Evolutionary conservation across 92 coral and sea anemone species (phyloP).

Genomic region (Palythoa grandis): DNA sequence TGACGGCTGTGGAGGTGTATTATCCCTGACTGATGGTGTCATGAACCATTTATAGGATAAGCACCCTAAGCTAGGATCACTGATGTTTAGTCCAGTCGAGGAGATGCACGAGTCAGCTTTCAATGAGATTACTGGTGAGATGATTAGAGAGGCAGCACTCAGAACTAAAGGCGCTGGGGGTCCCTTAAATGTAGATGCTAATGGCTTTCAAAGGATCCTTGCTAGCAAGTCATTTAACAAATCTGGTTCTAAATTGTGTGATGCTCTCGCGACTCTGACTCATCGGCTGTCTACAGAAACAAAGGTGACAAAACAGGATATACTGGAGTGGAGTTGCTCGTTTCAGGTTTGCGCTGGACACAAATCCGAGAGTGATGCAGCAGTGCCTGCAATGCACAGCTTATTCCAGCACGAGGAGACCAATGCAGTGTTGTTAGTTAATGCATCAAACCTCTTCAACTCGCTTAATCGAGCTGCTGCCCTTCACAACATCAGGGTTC

Average conservation of each 20-base stretch:
- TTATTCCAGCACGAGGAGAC: neutral
- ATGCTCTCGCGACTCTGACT: slow-evolving; percentile 11
- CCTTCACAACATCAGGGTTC: neutral
- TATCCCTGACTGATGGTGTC: neutral
- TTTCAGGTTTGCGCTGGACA: neutral
- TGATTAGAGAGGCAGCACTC: no score
- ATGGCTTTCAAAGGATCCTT: neutral
- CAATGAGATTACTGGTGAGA: no score
- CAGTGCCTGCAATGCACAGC: neutral
- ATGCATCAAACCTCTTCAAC: neutral
- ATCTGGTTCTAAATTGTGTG: slow-evolving; percentile 1
- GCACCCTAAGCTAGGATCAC: neutral
- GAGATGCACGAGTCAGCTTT: neutral
- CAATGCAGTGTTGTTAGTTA: neutral
- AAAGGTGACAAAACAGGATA: neutral
- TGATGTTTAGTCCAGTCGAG: neutral
- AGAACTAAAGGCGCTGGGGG: neutral
- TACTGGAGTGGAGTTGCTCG: neutral
- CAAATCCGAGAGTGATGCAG: neutral
- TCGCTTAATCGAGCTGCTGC: neutral
- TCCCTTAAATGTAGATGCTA: neutral
- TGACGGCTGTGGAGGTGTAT: neutral
- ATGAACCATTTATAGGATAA: neutral
- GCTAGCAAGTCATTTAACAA: slow-evolving; percentile 25
- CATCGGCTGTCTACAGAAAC: neutral